Evolutionary conservation across 2,797 vertebrate species (phyloP).

Genomic region (Parambassis ranga): DNA sequence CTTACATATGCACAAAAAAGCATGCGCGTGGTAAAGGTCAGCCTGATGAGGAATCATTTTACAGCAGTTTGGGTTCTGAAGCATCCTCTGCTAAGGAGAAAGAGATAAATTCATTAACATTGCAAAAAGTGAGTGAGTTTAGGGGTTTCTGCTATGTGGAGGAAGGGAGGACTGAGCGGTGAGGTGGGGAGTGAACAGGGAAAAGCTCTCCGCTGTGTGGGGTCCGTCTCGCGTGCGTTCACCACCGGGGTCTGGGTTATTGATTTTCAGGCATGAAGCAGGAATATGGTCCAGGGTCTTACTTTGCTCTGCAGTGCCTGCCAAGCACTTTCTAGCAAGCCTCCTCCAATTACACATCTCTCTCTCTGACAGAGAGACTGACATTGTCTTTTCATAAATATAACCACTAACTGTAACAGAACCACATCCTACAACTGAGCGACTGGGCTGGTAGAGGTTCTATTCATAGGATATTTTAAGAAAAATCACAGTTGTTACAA

Average conservation of each 20-base stretch:
- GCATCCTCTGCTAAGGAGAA: conserved; percentile 15
- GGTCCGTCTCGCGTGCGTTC: conserved; percentile 71
- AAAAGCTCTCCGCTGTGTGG: conserved; percentile 66
- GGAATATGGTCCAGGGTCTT: conserved; percentile 71
- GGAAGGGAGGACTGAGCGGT: conserved; percentile 7
- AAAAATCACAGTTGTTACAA: background rate
- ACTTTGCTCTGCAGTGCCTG: conserved; percentile 58
- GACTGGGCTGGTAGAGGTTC: conserved; percentile 7
- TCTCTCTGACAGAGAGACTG: conserved; percentile 31
- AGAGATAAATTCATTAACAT: conserved; percentile 23
- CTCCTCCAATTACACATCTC: conserved; percentile 50
- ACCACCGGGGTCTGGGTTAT: conserved; percentile 67
- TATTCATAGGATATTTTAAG: too few relatives aligned
- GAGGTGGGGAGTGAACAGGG: conserved; percentile 20
- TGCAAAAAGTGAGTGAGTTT: conserved; percentile 3
- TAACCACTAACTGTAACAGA: background rate
- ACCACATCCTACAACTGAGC: background rate
- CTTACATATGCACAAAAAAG: conserved; percentile 69
- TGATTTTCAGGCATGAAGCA: conserved; percentile 74
- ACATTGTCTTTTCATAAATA: conserved; percentile 29
- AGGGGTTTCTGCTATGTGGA: conserved; percentile 43
- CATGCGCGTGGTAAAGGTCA: conserved; percentile 78
- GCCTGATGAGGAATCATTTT: conserved; percentile 81
- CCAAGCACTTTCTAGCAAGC: conserved; percentile 65
- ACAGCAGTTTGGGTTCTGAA: conserved; percentile 61